Evolutionary conservation across 1,140 invertebrate species (phyloP), one percentile per base, ranked within the genome.

Genomic region (Pseudomyrmex concolor): DNA sequence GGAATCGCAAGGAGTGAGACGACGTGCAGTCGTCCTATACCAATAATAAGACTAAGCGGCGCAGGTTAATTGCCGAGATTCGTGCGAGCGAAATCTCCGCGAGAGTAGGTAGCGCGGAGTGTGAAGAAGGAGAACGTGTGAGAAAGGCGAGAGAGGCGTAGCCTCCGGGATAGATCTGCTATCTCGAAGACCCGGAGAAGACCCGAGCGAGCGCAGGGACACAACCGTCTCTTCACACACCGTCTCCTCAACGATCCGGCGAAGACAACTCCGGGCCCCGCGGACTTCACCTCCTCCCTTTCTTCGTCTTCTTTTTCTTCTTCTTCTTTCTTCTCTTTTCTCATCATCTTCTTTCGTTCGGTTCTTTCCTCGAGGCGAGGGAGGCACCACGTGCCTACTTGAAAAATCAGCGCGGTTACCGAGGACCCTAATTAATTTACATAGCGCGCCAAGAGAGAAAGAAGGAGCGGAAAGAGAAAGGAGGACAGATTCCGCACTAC

Each of bases 341-440:
- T 55, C 74, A 62, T 25, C 83, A 62, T 51, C 48, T 72, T 72
- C 81, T 72, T 22, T 17, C 13, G 19, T 34, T 34, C 63, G 55
- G 43, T 78, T 19, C 50, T 50, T 70, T 45, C 64, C 68, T 66
- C 83, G 67, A 73, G 67, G 78, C 77, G 71, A 89, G 82, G 89
- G 82, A 85, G 68, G 84, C 85, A 86, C 83, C 85, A 85, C 87
- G 86, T 73, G 86, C 66, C 83, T 77, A 87, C 17, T 85, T 91
- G 89, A 92, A 93, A 93, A 92, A 92, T 92, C 90, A 89, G 86
- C 87, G 89, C 88, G 84, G 85, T 90, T 92, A 91, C 91, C 90
- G 86, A 88, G 88, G 87, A 86, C 89, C 76, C 92, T 93, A 93
- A 93, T 93, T 93, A 93, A 93, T 93, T 93, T 93, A 90, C 91